phyloP scores from a whole-genome alignment of 2,113 vertebrate genomes.

The Podilymbus podiceps region DNA sequence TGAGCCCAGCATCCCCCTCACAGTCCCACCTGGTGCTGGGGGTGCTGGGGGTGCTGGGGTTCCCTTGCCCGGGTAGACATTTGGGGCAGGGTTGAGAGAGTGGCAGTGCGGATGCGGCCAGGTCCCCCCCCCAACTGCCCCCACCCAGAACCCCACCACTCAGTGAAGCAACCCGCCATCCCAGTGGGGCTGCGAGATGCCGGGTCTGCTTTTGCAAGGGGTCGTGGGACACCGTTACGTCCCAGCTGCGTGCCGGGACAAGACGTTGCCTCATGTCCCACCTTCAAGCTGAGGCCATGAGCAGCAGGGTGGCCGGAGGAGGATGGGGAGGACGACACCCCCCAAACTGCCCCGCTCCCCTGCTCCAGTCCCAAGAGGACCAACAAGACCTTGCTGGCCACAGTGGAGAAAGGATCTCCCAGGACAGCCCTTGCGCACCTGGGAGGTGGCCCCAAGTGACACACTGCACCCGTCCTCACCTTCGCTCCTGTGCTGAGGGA shows the following conservation, averaged over 20 bases:
- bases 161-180: not conserved
- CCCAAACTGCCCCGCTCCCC: not conserved
- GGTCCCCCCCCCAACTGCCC: accelerated
- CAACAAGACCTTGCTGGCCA: not conserved
- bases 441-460: not conserved
- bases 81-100: not conserved
- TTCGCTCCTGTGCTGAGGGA: not conserved
- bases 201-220: not conserved
- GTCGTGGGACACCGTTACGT: not conserved
- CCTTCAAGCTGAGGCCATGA: not conserved
- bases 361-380: not conserved
- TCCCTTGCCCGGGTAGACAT: not conserved
- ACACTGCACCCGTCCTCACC: not conserved
- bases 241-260: not conserved
- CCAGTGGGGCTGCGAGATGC: not conserved
- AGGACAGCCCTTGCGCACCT: accelerated
- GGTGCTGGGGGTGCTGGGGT: not conserved
- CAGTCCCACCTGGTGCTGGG: not conserved
- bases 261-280: not conserved
- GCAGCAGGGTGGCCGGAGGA: not conserved
- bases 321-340: not conserved
- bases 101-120: not conserved
- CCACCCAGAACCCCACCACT: not conserved
- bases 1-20: not conserved
- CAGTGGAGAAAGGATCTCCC: not conserved